phyloP scores from a whole-genome alignment of 2,113 vertebrate genomes.

The Tetraodon nigroviridis region DNA sequence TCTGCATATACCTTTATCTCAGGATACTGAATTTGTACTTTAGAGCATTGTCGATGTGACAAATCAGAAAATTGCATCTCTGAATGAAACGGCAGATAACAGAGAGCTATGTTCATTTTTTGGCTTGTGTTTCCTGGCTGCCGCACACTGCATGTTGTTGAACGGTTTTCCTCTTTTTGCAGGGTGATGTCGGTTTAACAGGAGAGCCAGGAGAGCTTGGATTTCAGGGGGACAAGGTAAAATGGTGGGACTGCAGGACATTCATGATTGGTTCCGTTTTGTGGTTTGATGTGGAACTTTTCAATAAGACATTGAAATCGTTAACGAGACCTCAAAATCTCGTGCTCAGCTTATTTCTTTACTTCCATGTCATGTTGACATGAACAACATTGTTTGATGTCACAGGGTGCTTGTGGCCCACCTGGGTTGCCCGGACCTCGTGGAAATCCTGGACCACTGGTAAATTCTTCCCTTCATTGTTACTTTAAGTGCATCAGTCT shows the following conservation, averaged over 20 bases:
- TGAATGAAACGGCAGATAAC: neutral
- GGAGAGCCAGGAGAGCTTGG: constrained; percentile 88
- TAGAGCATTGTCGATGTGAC: neutral
- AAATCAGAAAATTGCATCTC: neutral
- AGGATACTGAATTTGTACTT: constrained; percentile 57
- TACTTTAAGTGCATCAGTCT: neutral
- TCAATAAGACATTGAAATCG: no score
- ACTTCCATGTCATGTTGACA: constrained; percentile 4
- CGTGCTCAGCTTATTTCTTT: neutral
- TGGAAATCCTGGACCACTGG: constrained; percentile 84
- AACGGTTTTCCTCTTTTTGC: constrained; percentile 23
- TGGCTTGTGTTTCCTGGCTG: neutral
- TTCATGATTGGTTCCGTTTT: neutral
- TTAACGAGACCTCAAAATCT: no score
- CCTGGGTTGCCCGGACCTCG: constrained; percentile 80
- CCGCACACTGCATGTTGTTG: neutral
- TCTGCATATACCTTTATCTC: constrained; percentile 87
- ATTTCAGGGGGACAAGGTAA: constrained; percentile 96
- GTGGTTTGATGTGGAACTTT: neutral
- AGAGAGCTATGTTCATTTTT: neutral
- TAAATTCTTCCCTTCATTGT: constrained; percentile 57
- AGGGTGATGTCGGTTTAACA: constrained; percentile 88
- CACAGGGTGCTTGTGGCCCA: constrained; percentile 83
- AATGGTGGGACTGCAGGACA: neutral
- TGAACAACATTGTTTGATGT: constrained; percentile 23